phyloP scores from a whole-genome alignment of 2,888 invertebrate genomes.

The Eupithecia insigniata region DNA sequence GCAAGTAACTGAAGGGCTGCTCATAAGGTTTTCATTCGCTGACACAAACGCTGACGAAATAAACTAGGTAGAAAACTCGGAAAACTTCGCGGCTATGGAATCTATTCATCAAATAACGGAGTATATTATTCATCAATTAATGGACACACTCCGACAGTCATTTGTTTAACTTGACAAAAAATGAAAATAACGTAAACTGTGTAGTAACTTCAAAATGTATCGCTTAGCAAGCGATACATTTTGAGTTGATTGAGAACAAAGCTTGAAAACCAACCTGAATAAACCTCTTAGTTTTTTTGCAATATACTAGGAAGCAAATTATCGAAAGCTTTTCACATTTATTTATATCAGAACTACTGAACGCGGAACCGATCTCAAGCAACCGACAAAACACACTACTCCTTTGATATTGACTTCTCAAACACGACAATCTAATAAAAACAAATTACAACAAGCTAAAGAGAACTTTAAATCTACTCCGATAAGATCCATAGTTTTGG shows the following conservation, averaged over 20 bases:
- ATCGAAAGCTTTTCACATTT: not conserved
- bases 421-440: conserved; percentile 16
- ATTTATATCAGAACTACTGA: not conserved
- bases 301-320: not conserved
- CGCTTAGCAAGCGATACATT: not conserved
- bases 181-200: not conserved
- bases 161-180: not conserved
- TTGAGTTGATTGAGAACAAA: too few relatives aligned
- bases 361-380: conserved; percentile 28
- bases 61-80: not conserved
- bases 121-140: too few relatives aligned
- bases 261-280: not conserved
- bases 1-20: not conserved
- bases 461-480: not conserved
- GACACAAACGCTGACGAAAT: not conserved
- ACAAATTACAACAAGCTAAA: not conserved
- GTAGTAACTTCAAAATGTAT: not conserved
- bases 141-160: too few relatives aligned
- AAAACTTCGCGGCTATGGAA: not conserved
- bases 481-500: conserved; percentile 14
- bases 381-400: conserved; percentile 29
- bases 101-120: not conserved
- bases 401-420: conserved; percentile 13
- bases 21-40: not conserved
- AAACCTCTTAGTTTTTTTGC: not conserved